Percentiles rank a stretch among this genome's conserved stretches.
Evolutionary conservation across 2,888 invertebrate genomes (phyloP).

Genomic region (Agrenia bidenticulata): DNA sequence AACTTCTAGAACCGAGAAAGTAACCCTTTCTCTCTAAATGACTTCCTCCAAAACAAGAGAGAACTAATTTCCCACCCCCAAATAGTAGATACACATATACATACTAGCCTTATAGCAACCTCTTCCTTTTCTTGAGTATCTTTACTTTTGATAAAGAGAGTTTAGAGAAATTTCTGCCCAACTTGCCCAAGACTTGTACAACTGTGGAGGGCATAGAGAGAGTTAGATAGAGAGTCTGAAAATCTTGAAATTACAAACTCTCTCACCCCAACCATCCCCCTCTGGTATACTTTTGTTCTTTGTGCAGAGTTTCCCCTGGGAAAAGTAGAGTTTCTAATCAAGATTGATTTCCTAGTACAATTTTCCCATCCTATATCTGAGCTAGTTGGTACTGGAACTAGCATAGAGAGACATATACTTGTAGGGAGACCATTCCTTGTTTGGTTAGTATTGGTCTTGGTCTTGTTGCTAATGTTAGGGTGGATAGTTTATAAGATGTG

Average conservation of each 20-base stretch:
- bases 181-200: constrained; percentile 9
- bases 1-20: no score
- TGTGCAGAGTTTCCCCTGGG: constrained; percentile 14
- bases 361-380: no score
- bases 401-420: no score
- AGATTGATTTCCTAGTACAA: constrained; percentile 40
- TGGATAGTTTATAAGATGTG: background rate
- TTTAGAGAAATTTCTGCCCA: constrained; percentile 22
- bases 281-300: constrained; percentile 8
- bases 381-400: no score
- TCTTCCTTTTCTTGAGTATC: constrained; percentile 2
- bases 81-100: no score
- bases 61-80: no score
- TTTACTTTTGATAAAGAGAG: constrained; percentile 15
- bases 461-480: background rate
- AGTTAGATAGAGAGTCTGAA: no score
- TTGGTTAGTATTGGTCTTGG: constrained; percentile 3
- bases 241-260: constrained; percentile 18
- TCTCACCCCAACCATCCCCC: background rate
- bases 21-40: background rate
- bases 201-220: background rate
- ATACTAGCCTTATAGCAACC: background rate
- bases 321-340: constrained; percentile 41
- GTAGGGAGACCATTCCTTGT: no score
- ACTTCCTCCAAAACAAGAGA: background rate